These are phyloP conservation scores for Erynnis tages DNA, from an alignment of 2,888 invertebrate species.

Conservation along the genomic window DNA sequence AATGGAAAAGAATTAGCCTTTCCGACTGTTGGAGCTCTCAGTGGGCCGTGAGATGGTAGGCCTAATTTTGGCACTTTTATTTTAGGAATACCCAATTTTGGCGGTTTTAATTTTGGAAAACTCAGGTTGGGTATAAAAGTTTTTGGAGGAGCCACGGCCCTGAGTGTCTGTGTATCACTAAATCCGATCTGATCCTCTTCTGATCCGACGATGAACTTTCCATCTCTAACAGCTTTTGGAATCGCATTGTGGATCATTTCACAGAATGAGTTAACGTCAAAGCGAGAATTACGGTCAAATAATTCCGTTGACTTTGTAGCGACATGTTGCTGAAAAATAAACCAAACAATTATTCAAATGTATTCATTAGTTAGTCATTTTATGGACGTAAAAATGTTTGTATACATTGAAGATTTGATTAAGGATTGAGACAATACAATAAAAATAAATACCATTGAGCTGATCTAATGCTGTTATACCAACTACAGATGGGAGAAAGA, in stretches of 20 bases:
- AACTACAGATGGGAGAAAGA: no score
- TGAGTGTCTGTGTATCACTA: slow-evolving; percentile 52
- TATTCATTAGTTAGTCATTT: background rate
- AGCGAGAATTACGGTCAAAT: slow-evolving; percentile 36
- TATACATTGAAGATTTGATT: no score
- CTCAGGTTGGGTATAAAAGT: slow-evolving; percentile 51
- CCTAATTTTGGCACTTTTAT: slow-evolving; percentile 48
- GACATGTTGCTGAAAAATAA: slow-evolving; percentile 24
- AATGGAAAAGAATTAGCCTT: slow-evolving; percentile 45
- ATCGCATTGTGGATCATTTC: slow-evolving; percentile 61
- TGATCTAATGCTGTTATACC: no score
- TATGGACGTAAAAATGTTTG: no score
- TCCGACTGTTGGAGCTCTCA: slow-evolving; percentile 52
- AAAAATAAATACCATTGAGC: no score
- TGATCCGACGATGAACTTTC: slow-evolving; percentile 54
- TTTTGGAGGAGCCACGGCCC: slow-evolving; percentile 55
- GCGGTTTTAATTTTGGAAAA: slow-evolving; percentile 48
- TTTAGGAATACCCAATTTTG: slow-evolving; percentile 53
- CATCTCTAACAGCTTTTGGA: slow-evolving; percentile 62
- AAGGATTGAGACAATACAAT: no score
- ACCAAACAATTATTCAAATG: background rate
- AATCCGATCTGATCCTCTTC: slow-evolving; percentile 53
- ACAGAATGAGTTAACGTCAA: slow-evolving; percentile 61
- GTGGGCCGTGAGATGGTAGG: slow-evolving; percentile 26
- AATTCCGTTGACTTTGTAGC: slow-evolving; percentile 31